These are phyloP conservation scores for Mormyrus hasselquistii DNA, from an alignment of 2,797 vertebrate genomes.

Conservation along the genomic window DNA sequence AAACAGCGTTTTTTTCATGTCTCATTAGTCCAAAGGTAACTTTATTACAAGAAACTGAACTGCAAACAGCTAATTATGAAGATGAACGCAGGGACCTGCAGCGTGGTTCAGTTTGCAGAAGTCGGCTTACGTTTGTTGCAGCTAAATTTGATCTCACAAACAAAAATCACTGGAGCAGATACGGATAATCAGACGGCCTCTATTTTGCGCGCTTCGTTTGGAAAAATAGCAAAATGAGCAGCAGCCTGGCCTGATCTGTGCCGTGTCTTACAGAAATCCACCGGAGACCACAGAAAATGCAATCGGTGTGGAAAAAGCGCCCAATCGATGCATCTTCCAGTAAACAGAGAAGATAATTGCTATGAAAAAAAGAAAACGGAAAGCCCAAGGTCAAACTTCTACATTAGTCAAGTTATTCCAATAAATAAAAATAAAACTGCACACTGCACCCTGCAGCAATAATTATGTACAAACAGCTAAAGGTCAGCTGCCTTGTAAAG, in stretches of 20 bases:
- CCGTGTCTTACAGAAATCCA: background rate
- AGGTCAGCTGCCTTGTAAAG: constrained; percentile 35
- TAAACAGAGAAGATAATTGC: constrained; percentile 24
- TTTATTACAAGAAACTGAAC: background rate
- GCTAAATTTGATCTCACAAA: background rate
- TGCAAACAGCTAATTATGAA: background rate
- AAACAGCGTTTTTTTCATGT: background rate
- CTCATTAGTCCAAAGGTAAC: background rate
- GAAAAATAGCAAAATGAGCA: background rate
- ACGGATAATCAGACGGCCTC: background rate
- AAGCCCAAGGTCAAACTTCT: constrained; percentile 47
- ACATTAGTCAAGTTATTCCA: constrained; percentile 38
- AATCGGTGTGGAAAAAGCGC: background rate
- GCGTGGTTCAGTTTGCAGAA: background rate
- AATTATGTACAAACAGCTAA: constrained; percentile 32
- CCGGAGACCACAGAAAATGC: background rate
- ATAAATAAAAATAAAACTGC: constrained; percentile 42
- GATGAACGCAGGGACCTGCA: background rate
- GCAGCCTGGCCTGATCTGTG: background rate
- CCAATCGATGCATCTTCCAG: constrained; percentile 13
- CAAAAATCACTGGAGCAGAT: background rate
- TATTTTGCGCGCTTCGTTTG: background rate
- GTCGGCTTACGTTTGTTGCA: background rate
- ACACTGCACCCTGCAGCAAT: constrained; percentile 28
- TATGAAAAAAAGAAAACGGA: background rate